Evolutionary conservation across 2,113 vertebrate species (phyloP).

Genomic region (Ivindomyrus marchei): DNA sequence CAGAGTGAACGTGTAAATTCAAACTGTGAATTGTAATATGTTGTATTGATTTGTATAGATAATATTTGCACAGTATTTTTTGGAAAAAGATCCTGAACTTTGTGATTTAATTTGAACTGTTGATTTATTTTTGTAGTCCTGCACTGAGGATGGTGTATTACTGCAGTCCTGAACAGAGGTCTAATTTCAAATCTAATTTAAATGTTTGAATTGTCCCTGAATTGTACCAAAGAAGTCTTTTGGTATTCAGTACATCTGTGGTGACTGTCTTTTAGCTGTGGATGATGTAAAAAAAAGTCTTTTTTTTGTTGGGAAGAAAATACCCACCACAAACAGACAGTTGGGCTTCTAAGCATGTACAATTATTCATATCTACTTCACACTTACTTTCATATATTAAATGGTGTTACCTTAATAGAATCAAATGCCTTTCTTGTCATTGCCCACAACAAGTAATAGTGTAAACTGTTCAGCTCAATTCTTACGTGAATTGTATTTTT

Average conservation of each 20-base stretch:
- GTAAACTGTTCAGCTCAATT: not conserved
- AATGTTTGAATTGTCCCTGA: not conserved
- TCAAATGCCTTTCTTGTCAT: not conserved
- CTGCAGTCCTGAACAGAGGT: not conserved
- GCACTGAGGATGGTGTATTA: not conserved
- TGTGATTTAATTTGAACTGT: not conserved
- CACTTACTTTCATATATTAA: not conserved
- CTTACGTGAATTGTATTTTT: not conserved
- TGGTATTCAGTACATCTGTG: not conserved
- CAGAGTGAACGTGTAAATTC: not conserved
- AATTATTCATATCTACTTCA: not conserved
- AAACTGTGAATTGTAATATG: not conserved
- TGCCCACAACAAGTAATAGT: not conserved
- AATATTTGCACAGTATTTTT: not conserved
- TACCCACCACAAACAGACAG: not conserved
- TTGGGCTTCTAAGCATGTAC: not conserved
- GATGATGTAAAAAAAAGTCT: not conserved
- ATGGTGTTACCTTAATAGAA: not conserved
- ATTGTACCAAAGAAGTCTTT: not conserved
- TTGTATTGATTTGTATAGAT: slow-evolving; percentile 1
- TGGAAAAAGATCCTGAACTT: not conserved
- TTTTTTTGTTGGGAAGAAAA: not conserved
- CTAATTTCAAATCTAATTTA: not conserved
- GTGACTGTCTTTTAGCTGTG: not conserved
- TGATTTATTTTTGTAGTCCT: not conserved